phyloP scores from a whole-genome alignment of 2,113 vertebrate species.

The Pionites leucogaster region DNA sequence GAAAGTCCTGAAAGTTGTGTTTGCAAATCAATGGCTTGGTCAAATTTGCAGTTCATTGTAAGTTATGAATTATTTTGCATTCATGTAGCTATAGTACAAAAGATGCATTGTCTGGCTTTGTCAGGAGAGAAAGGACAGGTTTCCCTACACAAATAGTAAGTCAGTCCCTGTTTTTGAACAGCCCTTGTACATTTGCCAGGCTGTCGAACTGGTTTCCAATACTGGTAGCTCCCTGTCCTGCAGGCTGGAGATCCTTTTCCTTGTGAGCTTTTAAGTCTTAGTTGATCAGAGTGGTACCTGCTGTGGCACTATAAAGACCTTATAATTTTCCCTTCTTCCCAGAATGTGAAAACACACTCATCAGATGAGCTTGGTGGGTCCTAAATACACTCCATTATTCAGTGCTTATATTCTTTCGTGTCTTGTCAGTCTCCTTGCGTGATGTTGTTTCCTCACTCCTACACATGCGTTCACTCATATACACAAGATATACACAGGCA shows the following conservation, averaged over 20 bases:
- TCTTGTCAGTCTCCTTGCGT: not conserved
- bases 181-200: not conserved
- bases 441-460: not conserved
- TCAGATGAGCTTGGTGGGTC: not conserved
- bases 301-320: not conserved
- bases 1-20: not conserved
- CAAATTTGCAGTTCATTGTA: not conserved
- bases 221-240: not conserved
- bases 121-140: not conserved
- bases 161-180: not conserved
- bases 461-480: not conserved
- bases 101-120: not conserved
- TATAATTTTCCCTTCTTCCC: not conserved
- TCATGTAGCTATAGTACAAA: not conserved
- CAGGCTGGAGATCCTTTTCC: not conserved
- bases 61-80: not conserved
- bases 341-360: not conserved
- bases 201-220: not conserved
- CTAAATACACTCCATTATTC: not conserved
- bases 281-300: not conserved
- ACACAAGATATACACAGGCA: not conserved
- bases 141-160: conserved; percentile 10
- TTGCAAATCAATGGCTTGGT: not conserved
- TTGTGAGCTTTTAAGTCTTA: not conserved
- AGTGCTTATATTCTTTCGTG: not conserved